These are phyloP conservation scores for Acipenser ruthenus DNA, from an alignment of 2,797 vertebrate genomes.

Conservation along the genomic window DNA sequence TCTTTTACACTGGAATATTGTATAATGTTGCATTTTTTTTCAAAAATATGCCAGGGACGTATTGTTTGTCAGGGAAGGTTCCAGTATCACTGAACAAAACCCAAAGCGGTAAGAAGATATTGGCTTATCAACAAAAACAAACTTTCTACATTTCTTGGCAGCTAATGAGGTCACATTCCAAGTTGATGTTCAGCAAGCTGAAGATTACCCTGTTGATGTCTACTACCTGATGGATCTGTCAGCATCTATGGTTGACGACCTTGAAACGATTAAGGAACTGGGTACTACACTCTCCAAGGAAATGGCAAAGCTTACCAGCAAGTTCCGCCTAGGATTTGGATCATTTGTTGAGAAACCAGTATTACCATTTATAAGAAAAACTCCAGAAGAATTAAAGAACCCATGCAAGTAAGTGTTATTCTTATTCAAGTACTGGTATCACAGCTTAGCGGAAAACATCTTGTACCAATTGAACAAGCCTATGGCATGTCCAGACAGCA, in stretches of 20 bases:
- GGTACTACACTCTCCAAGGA: constrained; percentile 84
- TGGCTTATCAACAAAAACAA: no score
- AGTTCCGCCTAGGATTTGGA: constrained; percentile 91
- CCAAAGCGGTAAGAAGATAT: no score
- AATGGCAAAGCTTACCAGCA: constrained; percentile 91
- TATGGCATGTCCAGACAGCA: no score
- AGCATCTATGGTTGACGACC: constrained; percentile 87
- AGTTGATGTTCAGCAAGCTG: constrained; percentile 80
- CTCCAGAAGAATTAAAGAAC: constrained; percentile 69
- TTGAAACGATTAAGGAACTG: constrained; percentile 80
- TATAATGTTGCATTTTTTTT: no score
- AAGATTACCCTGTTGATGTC: constrained; percentile 92
- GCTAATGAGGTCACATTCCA: constrained; percentile 79
- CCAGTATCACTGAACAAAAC: no score
- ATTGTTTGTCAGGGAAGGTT: no score
- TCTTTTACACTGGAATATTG: no score
- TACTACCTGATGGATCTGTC: constrained; percentile 99
- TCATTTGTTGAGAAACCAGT: constrained; percentile 97
- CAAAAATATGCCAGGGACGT: no score
- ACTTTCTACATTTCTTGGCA: constrained; percentile 33
- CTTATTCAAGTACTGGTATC: no score
- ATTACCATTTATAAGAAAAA: constrained; percentile 85
- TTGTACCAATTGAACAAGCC: background rate
- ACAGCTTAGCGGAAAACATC: background rate
- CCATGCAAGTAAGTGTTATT: constrained; percentile 78